Percentiles rank a stretch among this genome's conserved stretches.
Conservation (phyloP, 2,113 vertebrate species). For the Cinclus cinclus region DNA sequence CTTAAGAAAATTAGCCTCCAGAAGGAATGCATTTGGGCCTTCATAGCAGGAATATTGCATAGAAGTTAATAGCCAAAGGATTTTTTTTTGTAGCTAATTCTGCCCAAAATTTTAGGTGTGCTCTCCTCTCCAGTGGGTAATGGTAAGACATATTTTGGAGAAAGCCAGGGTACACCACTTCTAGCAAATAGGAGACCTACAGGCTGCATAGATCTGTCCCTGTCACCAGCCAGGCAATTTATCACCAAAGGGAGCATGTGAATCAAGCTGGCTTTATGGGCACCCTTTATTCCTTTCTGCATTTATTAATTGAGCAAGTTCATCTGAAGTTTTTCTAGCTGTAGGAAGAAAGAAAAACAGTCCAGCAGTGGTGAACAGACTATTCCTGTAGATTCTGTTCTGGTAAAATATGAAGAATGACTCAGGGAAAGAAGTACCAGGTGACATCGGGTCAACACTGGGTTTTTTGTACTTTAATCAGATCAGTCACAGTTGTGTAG, state of each 20-base stretch:
- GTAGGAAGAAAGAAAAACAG: not conserved
- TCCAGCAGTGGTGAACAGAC: not conserved
- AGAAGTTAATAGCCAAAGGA: not conserved
- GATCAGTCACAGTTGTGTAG: slow-evolving; percentile 34
- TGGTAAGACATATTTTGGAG: not conserved
- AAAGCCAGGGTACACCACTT: not conserved
- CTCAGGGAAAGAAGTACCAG: slow-evolving; percentile 6
- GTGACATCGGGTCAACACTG: slow-evolving; percentile 7
- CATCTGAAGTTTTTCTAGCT: not conserved
- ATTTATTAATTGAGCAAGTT: not conserved
- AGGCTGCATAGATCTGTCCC: slow-evolving; percentile 5
- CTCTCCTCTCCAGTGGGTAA: not conserved
- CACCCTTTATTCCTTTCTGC: not conserved
- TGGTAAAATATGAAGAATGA: slow-evolving; percentile 11
- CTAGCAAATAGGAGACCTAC: not conserved
- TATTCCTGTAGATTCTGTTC: not conserved
- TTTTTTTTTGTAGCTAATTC: not conserved
- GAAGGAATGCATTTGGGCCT: not conserved
- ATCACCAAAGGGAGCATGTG: not conserved
- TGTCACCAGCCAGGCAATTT: not conserved
- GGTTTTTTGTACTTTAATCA: slow-evolving; percentile 54
- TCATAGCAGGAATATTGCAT: not conserved
- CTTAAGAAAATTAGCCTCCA: not conserved
- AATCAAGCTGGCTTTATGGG: not conserved
- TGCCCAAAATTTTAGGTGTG: not conserved